phyloP scores from a whole-genome alignment of 2,888 invertebrate genomes.

The Cosmia pyralina region DNA sequence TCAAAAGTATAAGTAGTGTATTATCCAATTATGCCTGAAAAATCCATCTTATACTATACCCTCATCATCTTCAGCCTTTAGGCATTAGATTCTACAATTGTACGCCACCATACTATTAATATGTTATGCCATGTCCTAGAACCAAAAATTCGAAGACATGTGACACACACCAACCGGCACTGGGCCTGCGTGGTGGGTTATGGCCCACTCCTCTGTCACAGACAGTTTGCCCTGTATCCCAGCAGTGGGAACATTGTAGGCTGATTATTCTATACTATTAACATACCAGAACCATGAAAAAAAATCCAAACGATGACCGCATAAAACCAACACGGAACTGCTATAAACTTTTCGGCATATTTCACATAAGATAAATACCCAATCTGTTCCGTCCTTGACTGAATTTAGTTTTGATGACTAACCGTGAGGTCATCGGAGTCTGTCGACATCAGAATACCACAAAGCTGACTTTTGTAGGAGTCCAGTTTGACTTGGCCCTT shows the following conservation, averaged over 20 bases:
- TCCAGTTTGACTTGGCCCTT: slow-evolving; percentile 28
- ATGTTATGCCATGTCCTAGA: too few species aligned
- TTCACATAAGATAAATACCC: slow-evolving; percentile 29
- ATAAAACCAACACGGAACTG: slow-evolving; percentile 45
- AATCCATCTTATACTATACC: background rate
- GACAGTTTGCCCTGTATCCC: background rate
- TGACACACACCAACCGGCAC: background rate
- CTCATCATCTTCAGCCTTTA: background rate
- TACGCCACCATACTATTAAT: background rate
- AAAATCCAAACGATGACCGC: slow-evolving; percentile 7
- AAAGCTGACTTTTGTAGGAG: background rate
- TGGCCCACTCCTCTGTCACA: background rate
- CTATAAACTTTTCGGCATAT: slow-evolving; percentile 13
- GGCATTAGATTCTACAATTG: background rate
- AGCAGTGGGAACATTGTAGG: background rate
- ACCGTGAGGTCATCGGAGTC: slow-evolving; percentile 42
- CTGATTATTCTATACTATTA: background rate
- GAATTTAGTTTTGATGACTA: slow-evolving; percentile 52
- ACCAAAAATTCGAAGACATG: background rate
- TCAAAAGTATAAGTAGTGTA: too few species aligned
- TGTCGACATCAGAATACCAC: slow-evolving; percentile 43
- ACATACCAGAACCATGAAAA: background rate
- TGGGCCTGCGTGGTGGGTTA: background rate
- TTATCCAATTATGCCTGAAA: background rate
- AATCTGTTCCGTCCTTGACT: slow-evolving; percentile 50